These are phyloP conservation scores for Phylloscopus whistleri DNA, from an alignment of 2,113 vertebrate species.

Conservation along the genomic window DNA sequence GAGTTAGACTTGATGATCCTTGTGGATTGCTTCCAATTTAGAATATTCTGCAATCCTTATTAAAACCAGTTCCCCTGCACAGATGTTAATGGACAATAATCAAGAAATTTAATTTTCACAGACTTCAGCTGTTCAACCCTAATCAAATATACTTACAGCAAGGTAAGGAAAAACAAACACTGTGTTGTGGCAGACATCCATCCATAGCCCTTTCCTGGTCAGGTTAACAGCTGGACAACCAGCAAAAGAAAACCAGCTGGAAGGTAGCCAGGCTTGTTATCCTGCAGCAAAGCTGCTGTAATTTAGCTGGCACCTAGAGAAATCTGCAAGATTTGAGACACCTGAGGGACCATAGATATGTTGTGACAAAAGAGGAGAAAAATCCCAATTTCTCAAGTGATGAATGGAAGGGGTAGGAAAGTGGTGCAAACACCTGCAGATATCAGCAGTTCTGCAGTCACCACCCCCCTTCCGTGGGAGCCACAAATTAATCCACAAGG, in stretches of 20 bases:
- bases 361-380: background rate
- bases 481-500: constrained; percentile 36
- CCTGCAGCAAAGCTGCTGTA: background rate
- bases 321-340: constrained; percentile 25
- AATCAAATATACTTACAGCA: background rate
- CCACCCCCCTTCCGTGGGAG: background rate
- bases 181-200: background rate
- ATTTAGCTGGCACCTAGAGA: background rate
- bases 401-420: background rate
- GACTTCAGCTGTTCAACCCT: background rate
- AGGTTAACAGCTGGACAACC: background rate
- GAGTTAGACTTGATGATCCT: background rate
- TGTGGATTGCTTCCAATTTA: background rate
- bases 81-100: constrained; percentile 1
- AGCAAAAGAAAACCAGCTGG: background rate
- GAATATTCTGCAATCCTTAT: background rate
- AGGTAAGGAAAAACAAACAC: background rate
- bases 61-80: background rate
- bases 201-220: background rate
- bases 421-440: background rate
- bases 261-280: constrained; percentile 1
- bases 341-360: background rate
- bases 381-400: background rate
- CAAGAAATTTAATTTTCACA: background rate
- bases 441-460: background rate